Conservation (phyloP, 2,888 invertebrate species). For the Cephonodes hylas region DNA sequence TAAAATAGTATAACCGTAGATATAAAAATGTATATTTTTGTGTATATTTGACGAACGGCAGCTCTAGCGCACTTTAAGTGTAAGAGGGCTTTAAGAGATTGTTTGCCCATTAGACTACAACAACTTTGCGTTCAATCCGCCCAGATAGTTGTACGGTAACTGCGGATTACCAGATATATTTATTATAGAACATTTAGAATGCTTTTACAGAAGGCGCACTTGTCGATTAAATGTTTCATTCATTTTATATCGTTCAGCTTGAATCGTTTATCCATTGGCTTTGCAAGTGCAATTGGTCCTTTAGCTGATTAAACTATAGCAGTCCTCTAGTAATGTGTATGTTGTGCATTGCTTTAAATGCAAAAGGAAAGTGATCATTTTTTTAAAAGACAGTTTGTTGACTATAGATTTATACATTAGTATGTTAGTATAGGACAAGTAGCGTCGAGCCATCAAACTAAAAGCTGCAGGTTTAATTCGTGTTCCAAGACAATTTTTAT, state of each 20-base stretch:
- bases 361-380: too few species aligned
- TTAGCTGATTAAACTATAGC: not conserved
- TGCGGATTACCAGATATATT: not conserved
- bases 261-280: not conserved
- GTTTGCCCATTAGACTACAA: slow-evolving; percentile 16
- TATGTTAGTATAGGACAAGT: too few species aligned
- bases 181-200: slow-evolving; percentile 2
- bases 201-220: not conserved
- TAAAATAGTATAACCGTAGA: too few species aligned
- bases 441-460: too few species aligned
- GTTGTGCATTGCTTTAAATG: too few species aligned
- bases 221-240: not conserved
- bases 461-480: too few species aligned
- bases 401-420: too few species aligned
- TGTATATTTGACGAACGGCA: not conserved
- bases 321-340: not conserved
- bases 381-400: not conserved
- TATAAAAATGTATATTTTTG: not conserved
- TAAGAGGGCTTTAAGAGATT: slow-evolving; percentile 19
- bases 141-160: not conserved
- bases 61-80: not conserved
- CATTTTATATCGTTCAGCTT: not conserved
- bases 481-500: too few species aligned
- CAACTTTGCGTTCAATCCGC: not conserved
- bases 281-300: not conserved